phyloP scores from a whole-genome alignment of 2,797 vertebrate species.

The Sebastiscus albofasciatus region DNA sequence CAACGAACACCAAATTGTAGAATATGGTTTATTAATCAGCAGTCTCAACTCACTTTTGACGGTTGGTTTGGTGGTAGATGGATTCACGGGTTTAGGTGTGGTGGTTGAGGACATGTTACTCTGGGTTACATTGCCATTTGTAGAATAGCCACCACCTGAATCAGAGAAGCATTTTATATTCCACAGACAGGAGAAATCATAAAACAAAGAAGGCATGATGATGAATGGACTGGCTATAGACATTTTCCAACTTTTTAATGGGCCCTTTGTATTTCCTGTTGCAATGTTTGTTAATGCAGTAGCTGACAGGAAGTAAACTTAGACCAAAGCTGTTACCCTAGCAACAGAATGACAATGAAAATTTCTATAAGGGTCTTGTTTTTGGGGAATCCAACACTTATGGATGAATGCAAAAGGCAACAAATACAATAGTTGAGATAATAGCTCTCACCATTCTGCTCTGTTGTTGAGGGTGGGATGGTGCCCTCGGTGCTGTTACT shows the following conservation, averaged over 20 bases:
- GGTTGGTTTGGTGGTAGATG: fast-evolving
- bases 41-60: constrained; percentile 8
- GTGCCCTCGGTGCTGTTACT: fast-evolving
- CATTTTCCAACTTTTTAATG: neutral
- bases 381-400: neutral
- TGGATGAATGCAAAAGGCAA: neutral
- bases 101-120: fast-evolving
- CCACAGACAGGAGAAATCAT: neutral
- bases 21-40: neutral
- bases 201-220: neutral
- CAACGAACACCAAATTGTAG: neutral
- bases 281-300: neutral
- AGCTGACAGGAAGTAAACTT: neutral
- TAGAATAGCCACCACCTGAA: neutral
- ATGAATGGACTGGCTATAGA: neutral
- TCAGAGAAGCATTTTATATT: neutral
- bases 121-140: fast-evolving
- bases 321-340: neutral
- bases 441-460: neutral
- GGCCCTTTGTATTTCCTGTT: neutral
- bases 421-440: neutral
- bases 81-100: neutral
- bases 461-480: neutral
- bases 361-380: neutral
- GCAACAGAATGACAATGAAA: neutral